Evolutionary conservation across 2,113 vertebrate species (phyloP).

Genomic region (Athene cunicularia): DNA sequence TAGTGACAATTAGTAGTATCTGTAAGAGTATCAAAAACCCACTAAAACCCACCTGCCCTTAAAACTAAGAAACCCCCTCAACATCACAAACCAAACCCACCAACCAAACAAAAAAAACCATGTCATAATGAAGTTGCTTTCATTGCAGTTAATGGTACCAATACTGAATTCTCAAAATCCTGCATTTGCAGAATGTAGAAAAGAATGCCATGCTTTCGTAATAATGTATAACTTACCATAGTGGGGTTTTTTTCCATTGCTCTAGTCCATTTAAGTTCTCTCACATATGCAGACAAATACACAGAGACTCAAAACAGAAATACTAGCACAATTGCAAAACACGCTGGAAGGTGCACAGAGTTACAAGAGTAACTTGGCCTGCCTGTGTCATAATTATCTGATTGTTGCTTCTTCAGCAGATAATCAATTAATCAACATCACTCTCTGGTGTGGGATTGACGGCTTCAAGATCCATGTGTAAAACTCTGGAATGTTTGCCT

Average conservation of each 20-base stretch:
- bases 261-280: not conserved
- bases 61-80: not conserved
- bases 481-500: not conserved
- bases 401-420: not conserved
- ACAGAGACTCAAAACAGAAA: not conserved
- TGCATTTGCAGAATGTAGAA: not conserved
- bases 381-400: not conserved
- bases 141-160: not conserved
- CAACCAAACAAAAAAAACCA: not conserved
- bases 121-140: not conserved
- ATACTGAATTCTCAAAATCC: not conserved
- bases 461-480: not conserved
- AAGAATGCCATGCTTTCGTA: not conserved
- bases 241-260: not conserved
- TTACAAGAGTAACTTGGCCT: not conserved
- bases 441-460: not conserved
- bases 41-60: too few species aligned
- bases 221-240: not conserved
- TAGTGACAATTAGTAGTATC: not conserved
- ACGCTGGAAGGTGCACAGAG: not conserved
- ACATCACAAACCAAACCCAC: fast-evolving
- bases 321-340: not conserved
- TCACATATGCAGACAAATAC: not conserved
- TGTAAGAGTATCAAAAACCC: not conserved
- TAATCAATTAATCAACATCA: not conserved